These are phyloP conservation scores for Dysidea cf. avara DNA, from an alignment of 37 sponge, comb jelly and placozoan genomes.

Conservation along the genomic window DNA sequence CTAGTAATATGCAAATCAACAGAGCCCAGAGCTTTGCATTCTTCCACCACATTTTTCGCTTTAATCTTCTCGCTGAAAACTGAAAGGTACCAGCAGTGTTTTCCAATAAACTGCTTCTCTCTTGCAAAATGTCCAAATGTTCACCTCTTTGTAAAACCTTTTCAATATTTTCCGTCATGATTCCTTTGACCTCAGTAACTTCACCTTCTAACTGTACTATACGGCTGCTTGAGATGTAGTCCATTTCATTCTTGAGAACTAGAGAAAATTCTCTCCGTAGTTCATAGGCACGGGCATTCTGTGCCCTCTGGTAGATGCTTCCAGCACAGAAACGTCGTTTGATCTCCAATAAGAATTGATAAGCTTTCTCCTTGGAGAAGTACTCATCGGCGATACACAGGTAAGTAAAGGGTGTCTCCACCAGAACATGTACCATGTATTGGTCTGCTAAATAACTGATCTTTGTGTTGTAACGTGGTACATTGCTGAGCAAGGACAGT, in stretches of 20 bases:
- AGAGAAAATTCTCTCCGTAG: constrained; percentile 11
- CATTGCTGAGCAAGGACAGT: background rate
- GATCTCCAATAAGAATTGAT: background rate
- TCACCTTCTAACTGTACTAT: background rate
- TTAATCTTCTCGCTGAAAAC: background rate
- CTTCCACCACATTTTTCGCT: constrained; percentile 10
- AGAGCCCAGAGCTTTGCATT: constrained; percentile 3
- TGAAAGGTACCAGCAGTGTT: constrained; percentile 5
- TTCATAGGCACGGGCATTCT: background rate
- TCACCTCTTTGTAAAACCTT: constrained; percentile 8
- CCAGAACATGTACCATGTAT: background rate
- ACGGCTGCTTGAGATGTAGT: background rate
- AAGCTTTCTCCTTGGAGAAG: background rate
- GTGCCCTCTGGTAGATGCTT: background rate
- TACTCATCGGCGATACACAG: constrained; percentile 4
- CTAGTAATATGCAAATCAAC: background rate
- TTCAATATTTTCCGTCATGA: constrained; percentile 6
- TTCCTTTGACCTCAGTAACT: background rate
- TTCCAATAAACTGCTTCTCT: background rate
- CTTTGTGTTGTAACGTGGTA: background rate
- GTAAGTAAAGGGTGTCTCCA: background rate
- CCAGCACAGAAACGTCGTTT: background rate
- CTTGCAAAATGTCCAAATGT: constrained; percentile 3
- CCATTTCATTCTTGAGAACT: background rate
- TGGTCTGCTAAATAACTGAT: background rate